These are phyloP conservation scores for Diploptera punctata DNA, from an alignment of 2,888 invertebrate genomes.

Conservation along the genomic window DNA sequence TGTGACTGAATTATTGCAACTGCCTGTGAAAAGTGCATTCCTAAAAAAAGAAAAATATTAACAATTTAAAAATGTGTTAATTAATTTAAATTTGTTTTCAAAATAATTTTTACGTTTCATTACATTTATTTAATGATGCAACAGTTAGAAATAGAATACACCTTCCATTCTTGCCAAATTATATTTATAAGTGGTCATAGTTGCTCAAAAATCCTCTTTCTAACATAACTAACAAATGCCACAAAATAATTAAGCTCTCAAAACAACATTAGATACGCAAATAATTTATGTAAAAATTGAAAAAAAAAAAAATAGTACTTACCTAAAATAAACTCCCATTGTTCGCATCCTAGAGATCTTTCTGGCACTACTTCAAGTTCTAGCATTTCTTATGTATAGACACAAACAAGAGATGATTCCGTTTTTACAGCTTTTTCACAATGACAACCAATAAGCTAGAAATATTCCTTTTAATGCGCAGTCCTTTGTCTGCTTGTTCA, in stretches of 20 bases:
- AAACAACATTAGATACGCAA: slow-evolving; percentile 23
- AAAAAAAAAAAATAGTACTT: too few species aligned
- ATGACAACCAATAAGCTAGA: slow-evolving; percentile 39
- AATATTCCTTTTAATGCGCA: slow-evolving; percentile 49
- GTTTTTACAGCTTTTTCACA: slow-evolving; percentile 22
- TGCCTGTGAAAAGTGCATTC: slow-evolving; percentile 98
- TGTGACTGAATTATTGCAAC: slow-evolving; percentile 96
- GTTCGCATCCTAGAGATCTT: slow-evolving; percentile 93
- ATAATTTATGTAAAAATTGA: slow-evolving; percentile 37
- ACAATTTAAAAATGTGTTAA: background rate
- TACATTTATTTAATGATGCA: background rate
- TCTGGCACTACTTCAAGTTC: slow-evolving; percentile 97
- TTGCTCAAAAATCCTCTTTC: background rate
- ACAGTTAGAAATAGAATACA: background rate
- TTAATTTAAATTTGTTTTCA: background rate
- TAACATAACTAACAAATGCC: background rate
- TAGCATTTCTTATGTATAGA: slow-evolving; percentile 70
- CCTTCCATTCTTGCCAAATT: background rate
- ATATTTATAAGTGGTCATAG: background rate
- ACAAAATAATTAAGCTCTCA: background rate
- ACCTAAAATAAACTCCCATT: slow-evolving; percentile 98
- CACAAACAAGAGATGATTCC: slow-evolving; percentile 47
- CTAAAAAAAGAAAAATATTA: slow-evolving; percentile 60
- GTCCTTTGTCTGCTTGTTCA: slow-evolving; percentile 50
- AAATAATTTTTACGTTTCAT: background rate